Evolutionary conservation across 2,797 vertebrate species (phyloP), one percentile per base, ranked within the genome.

Genomic region (Paguma larvata): DNA sequence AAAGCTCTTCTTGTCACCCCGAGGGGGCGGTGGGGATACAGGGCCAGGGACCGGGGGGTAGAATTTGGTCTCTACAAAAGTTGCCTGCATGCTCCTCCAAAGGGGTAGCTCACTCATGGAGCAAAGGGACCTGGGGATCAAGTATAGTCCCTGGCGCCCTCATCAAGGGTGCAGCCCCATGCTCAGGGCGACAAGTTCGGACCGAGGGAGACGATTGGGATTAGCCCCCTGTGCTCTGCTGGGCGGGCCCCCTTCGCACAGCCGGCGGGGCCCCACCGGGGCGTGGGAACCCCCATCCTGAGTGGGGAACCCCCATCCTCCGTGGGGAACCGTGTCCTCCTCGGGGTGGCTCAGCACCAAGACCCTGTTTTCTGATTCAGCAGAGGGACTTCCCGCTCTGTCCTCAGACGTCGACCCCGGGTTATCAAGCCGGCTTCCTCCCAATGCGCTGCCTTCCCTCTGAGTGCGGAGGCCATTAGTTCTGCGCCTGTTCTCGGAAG

Each of bases 311-410:
- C 38, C 38, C 2, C 38, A 3, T 38, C 38, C 38, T 38, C 38
- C 91, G 78, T 92, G 48, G 89, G 87, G 98, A 96, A 97, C 93
- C 90, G 41, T 75, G 53, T 84, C 97, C 91, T 96, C 73, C 96
- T 80, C 93, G 4, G 7, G 51, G 94, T 94, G 97, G 93, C 88
- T 97, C 86, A 92, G 98, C 98, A 95, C 38, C 41, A 85, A 97
- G 98, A 98, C 98, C 98, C 97, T 85, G 95, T 87, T 98, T 98
- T 97, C 94, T 97, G 95, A 97, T 96, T 97, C 96, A 65, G 70
- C 91, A 97, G 94, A 98, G 97, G 98, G 94, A 97, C 97, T 97
- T 97, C 96, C 95, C 95, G 14, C 87, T 92, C 89, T 46, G 89
- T 87, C 92, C 96, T 94, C 70, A 38, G 92, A 85, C 84, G 97